Conservation (phyloP, 2,888 invertebrate species). For the Eutolmus rufibarbis region DNA sequence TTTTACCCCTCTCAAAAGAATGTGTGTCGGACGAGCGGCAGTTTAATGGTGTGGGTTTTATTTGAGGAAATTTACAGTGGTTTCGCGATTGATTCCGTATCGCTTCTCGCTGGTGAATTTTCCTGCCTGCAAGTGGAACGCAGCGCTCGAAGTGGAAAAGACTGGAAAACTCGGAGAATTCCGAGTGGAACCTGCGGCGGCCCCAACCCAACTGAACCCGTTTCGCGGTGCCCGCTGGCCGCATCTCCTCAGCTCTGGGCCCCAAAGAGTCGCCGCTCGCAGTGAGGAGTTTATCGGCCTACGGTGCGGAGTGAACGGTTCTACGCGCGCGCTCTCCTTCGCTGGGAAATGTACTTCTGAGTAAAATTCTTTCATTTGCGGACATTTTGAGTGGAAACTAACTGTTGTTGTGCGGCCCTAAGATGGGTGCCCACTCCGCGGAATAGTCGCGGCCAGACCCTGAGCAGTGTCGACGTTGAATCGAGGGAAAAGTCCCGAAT, state of each 20-base stretch:
- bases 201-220: not conserved
- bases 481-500: not conserved
- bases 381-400: conserved; percentile 5
- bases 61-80: not conserved
- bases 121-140: not conserved
- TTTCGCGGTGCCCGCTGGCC: not conserved
- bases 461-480: not conserved
- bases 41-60: not conserved
- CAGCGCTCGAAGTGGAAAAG: not conserved
- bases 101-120: not conserved
- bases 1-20: not conserved
- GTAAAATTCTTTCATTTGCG: not conserved
- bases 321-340: conserved; percentile 30
- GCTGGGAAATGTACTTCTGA: conserved; percentile 5
- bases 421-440: not conserved
- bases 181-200: not conserved
- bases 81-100: not conserved
- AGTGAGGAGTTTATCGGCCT: conserved; percentile 38
- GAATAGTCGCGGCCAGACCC: not conserved
- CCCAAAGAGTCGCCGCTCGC: not conserved
- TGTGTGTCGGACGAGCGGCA: not conserved
- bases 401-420: not conserved
- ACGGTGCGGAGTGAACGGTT: conserved; percentile 9
- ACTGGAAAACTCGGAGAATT: not conserved
- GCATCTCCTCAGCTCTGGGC: not conserved